phyloP scores from a whole-genome alignment of 2,888 invertebrate genomes.

The Amiota mariae region DNA sequence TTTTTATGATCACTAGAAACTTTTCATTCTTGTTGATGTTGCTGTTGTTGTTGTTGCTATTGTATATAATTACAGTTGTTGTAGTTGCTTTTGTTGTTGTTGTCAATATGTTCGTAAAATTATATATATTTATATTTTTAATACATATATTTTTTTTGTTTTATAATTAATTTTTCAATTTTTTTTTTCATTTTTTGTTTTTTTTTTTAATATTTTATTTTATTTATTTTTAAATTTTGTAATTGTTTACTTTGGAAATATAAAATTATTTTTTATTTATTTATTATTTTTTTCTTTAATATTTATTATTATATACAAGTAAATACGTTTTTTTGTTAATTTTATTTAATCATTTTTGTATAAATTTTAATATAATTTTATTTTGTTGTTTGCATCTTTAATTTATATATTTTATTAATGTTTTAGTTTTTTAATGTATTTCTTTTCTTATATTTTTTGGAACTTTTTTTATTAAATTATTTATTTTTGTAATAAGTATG shows the following conservation, averaged over 20 bases:
- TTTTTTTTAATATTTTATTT: slow-evolving; percentile 25
- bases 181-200: slow-evolving; percentile 27
- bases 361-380: no score
- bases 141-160: slow-evolving; percentile 3
- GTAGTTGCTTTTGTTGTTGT: slow-evolving; percentile 3
- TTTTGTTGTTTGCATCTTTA: no score
- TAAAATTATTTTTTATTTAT: slow-evolving; percentile 23
- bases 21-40: slow-evolving; percentile 15
- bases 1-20: slow-evolving; percentile 28
- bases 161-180: slow-evolving; percentile 24
- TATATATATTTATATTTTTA: slow-evolving; percentile 1
- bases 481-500: neutral
- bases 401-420: no score
- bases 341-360: no score
- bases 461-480: slow-evolving; percentile 27
- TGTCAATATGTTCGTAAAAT: slow-evolving; percentile 9
- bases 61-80: slow-evolving; percentile 20
- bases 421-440: no score
- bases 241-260: neutral
- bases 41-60: slow-evolving; percentile 8
- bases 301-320: no score
- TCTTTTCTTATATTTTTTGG: no score
- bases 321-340: no score
- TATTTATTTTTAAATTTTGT: slow-evolving; percentile 33
- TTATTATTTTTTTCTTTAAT: slow-evolving; percentile 15